Base-by-base conservation (phyloP, 2,888 invertebrate species). In the Spialia ferax region DNA sequence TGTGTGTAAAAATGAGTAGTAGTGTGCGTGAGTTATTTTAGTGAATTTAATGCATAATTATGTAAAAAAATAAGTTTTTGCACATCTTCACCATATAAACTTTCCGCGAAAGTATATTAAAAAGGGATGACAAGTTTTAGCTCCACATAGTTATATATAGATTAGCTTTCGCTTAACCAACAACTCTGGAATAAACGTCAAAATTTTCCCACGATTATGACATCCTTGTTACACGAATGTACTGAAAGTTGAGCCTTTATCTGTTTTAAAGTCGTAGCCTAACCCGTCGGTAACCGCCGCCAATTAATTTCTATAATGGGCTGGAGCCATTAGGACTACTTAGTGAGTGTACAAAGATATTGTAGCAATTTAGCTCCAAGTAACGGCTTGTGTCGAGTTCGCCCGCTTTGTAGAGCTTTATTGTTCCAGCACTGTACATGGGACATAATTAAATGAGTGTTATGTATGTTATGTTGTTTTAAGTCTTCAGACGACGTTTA, bases 301-400 rank as follows among this genome's bases (percentile, higher is more conserved):
- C 63, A 63, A 63, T 63, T 63, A 63, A 63, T 63, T 63, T 54
- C 63, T 50, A 54, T 54, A 54, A 55, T 63, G 42, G 42, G 55
- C 63, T 29, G 38, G 63, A 57, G 35, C 54, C 63, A 63, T 63
- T 63, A 63, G 54, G 52, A 35, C 63, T 63, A 63, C 63, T 63
- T 63, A 63, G 63, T 54, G 38, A 26, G 38, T 54, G 63, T 63
- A 63, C 63, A 63, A 54, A 63, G 63, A 63, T 63, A 52, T 63
- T 54, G 38, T 26, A 63, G 50, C 63, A 63, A 63, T 63, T 62
- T 63, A 63, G 38, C 62, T 38, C 22, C 54, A 26, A 52, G 62
- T 62, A 22, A 26, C 62, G 42, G 42, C 42, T 42, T 42, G 15
- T 15, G 42, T 15, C 42, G 42, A 42, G 42, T 42, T 42, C 15